Conservation (phyloP, 1,140 invertebrate species). For the Lucilia cuprina region DNA sequence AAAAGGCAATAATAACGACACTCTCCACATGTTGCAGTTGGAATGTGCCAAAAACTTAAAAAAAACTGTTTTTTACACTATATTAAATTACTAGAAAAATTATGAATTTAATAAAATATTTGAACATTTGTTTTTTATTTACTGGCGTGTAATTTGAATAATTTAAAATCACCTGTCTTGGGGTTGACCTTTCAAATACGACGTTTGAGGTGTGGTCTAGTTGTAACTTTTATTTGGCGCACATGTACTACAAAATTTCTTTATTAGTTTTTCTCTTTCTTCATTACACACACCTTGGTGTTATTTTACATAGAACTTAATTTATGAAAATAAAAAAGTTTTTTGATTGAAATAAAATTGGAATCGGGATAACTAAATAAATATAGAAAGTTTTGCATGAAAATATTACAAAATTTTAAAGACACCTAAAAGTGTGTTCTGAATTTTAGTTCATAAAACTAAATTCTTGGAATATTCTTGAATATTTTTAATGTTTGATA, state of each 20-base stretch:
- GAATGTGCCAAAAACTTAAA: neutral
- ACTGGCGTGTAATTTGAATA: neutral
- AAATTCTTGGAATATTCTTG: no score
- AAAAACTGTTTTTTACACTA: neutral
- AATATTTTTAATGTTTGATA: no score
- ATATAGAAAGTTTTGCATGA: no score
- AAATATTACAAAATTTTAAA: no score
- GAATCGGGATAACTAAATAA: neutral
- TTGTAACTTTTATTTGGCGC: neutral
- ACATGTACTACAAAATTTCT: neutral
- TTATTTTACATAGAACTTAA: neutral
- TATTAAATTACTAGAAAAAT: neutral
- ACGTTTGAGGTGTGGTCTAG: neutral
- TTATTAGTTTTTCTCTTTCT: neutral
- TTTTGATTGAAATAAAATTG: neutral
- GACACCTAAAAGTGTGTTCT: no score
- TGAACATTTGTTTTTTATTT: neutral
- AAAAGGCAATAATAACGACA: slow-evolving; percentile 6
- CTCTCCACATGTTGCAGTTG: neutral
- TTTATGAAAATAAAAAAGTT: neutral
- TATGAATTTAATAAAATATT: neutral
- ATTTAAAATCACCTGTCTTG: neutral
- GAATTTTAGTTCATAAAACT: no score
- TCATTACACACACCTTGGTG: neutral
- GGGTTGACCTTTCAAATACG: neutral